A percentile compares a stretch with the other conserved stretches of the same genome.
phyloP scores from a whole-genome alignment of 2,888 invertebrate genomes.

The Apotomis capreana region DNA sequence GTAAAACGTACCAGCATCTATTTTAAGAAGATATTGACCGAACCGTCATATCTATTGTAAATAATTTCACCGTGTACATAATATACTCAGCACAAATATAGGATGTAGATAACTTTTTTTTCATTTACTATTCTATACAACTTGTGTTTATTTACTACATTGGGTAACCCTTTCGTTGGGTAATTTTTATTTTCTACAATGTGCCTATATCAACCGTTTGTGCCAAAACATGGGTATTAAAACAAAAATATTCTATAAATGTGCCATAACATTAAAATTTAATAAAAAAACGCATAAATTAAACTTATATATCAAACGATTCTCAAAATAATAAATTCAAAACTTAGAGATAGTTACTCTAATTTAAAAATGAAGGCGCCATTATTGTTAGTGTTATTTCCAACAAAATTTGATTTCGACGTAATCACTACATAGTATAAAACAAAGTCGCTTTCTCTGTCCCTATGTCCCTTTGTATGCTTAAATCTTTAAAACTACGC shows the following conservation, averaged over 20 bases:
- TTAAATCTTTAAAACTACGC: too few relatives aligned
- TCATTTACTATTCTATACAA: background rate
- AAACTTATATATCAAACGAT: too few relatives aligned
- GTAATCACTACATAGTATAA: too few relatives aligned
- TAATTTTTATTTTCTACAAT: background rate
- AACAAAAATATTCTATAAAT: background rate
- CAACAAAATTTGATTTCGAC: too few relatives aligned
- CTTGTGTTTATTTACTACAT: too few relatives aligned
- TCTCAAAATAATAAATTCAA: too few relatives aligned
- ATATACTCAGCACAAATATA: background rate
- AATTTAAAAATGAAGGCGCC: too few relatives aligned
- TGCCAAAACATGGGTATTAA: slow-evolving; percentile 15
- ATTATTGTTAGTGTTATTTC: too few relatives aligned
- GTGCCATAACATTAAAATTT: slow-evolving; percentile 15
- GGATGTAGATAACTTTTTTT: background rate
- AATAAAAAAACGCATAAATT: background rate
- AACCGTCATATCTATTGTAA: slow-evolving; percentile 8
- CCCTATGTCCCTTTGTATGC: too few relatives aligned
- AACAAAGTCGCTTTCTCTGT: too few relatives aligned
- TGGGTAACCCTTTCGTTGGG: too few relatives aligned
- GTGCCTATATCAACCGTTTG: background rate
- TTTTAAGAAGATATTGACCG: background rate
- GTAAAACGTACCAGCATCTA: slow-evolving; percentile 7
- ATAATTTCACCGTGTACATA: background rate
- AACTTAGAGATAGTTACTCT: too few relatives aligned